A percentile compares a stretch with the other conserved stretches of the same genome.
phyloP scores from a whole-genome alignment of 2,797 vertebrate species.

The Oryzias sinensis region DNA sequence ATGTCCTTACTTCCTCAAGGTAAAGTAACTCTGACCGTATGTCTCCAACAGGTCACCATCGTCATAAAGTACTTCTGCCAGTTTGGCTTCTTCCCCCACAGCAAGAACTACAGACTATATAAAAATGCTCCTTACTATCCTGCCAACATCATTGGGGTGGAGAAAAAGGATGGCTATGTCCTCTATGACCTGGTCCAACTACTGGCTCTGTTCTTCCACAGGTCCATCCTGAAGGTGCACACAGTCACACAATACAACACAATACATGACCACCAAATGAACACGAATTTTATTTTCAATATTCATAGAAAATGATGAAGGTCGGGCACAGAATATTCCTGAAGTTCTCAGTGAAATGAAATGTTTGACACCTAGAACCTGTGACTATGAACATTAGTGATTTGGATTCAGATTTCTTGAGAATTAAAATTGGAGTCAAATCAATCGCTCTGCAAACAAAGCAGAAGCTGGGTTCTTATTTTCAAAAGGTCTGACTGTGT shows the following conservation, averaged over 20 bases:
- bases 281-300: too few species aligned
- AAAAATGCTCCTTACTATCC: slow-evolving; percentile 86
- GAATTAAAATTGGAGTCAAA: too few species aligned
- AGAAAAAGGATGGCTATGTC: slow-evolving; percentile 97
- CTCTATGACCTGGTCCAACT: slow-evolving; percentile 95
- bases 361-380: too few species aligned
- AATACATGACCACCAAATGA: not conserved
- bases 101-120: slow-evolving; percentile 70
- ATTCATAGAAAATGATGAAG: too few species aligned
- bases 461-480: too few species aligned
- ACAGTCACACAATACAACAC: not conserved
- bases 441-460: too few species aligned
- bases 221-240: slow-evolving; percentile 96
- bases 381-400: too few species aligned
- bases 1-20: not conserved
- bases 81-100: slow-evolving; percentile 97
- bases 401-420: too few species aligned
- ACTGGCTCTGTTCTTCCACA: slow-evolving; percentile 95
- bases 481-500: too few species aligned
- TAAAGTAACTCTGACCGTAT: slow-evolving; percentile 1
- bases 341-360: too few species aligned
- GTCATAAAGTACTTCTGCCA: slow-evolving; percentile 98
- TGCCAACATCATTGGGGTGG: slow-evolving; percentile 95
- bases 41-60: slow-evolving; percentile 86
- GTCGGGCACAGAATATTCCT: too few species aligned